Conservation (phyloP, 2,797 vertebrate species). For the Pangasius larnaudii region DNA sequence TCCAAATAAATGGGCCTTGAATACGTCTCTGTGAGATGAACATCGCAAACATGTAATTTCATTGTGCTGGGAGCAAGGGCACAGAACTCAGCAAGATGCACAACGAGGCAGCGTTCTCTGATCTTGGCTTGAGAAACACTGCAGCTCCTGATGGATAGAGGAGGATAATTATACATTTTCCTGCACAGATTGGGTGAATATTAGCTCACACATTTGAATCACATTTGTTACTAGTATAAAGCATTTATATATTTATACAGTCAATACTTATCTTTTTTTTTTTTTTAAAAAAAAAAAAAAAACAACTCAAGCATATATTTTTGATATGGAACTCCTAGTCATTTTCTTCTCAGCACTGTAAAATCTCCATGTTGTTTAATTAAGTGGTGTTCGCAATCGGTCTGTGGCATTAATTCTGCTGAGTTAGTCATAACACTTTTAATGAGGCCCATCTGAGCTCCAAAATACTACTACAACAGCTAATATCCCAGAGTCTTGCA, state of each 20-base stretch:
- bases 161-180: not conserved
- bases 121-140: conserved; percentile 21
- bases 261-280: not conserved
- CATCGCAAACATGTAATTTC: conserved; percentile 77
- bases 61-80: conserved; percentile 70
- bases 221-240: not conserved
- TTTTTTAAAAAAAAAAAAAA: too few relatives aligned
- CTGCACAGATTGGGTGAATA: not conserved
- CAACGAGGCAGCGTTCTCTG: conserved; percentile 34
- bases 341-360: conserved; percentile 44
- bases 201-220: not conserved
- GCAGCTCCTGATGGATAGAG: not conserved
- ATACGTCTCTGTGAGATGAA: conserved; percentile 77
- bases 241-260: not conserved
- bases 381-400: conserved; percentile 51
- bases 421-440: conserved; percentile 53
- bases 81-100: conserved; percentile 53
- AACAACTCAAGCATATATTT: not conserved
- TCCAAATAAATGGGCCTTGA: conserved; percentile 84
- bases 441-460: conserved; percentile 52
- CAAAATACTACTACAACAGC: conserved; percentile 42
- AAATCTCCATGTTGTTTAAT: conserved; percentile 52
- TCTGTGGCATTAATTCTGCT: conserved; percentile 50
- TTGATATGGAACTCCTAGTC: conserved; percentile 14
- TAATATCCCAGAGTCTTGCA: conserved; percentile 44